phyloP scores from a whole-genome alignment of 2,113 vertebrate species.

The Motacilla alba region DNA sequence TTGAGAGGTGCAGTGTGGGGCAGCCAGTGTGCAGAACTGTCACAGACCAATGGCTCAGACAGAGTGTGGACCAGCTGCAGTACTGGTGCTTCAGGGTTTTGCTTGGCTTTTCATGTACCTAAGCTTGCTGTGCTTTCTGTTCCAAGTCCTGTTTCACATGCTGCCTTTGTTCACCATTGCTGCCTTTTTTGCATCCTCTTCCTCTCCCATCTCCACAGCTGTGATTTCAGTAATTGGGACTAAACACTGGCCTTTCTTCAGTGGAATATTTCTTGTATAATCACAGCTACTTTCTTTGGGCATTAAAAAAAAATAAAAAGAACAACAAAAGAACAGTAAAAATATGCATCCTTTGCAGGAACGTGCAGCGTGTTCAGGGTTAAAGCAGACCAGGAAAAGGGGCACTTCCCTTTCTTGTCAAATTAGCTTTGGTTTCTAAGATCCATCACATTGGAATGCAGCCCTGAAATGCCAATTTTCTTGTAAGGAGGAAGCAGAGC shows the following conservation, averaged over 20 bases:
- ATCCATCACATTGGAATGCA: constrained; percentile 14
- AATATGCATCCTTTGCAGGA: not conserved
- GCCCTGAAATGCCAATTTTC: constrained; percentile 13
- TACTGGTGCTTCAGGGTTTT: not conserved
- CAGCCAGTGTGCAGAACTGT: not conserved
- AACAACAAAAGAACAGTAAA: not conserved
- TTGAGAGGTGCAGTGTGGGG: not conserved
- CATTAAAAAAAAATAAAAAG: not conserved
- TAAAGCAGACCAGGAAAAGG: constrained; percentile 42
- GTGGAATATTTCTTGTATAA: not conserved
- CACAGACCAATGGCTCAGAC: not conserved
- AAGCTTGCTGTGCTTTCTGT: not conserved
- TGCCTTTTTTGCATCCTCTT: not conserved
- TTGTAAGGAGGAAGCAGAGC: constrained; percentile 38
- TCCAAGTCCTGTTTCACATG: not conserved
- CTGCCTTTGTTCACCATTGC: not conserved
- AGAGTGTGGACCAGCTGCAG: not conserved
- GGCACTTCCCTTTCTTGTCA: constrained; percentile 38
- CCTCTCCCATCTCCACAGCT: not conserved
- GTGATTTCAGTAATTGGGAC: not conserved
- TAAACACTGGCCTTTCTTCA: not conserved
- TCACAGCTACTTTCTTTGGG: not conserved
- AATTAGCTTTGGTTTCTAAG: constrained; percentile 45
- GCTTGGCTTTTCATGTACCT: not conserved
- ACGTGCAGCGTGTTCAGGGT: not conserved